phyloP scores from a whole-genome alignment of 2,113 vertebrate species.

The Sitta europaea region DNA sequence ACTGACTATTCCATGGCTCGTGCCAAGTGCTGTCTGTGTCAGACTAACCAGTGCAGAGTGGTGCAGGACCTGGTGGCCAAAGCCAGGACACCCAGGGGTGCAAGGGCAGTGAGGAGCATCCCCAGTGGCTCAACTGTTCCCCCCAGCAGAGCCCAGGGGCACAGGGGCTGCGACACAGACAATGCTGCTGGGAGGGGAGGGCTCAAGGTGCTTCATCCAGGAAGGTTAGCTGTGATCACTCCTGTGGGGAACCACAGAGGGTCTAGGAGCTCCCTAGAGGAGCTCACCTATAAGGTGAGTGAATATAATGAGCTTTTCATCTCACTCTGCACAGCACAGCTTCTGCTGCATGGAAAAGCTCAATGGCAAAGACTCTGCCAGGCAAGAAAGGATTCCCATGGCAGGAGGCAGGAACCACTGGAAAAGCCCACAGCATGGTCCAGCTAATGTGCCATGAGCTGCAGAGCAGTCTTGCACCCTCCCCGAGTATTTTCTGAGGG shows the following conservation, averaged over 20 bases:
- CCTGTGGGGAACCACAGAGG: background rate
- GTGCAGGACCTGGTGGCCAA: rapidly evolving
- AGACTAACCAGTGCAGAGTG: rapidly evolving
- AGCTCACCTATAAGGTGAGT: background rate
- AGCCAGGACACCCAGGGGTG: background rate
- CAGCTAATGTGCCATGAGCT: background rate
- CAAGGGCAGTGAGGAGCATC: background rate
- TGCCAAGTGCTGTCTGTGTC: background rate
- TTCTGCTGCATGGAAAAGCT: background rate
- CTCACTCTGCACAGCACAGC: background rate
- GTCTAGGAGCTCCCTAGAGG: background rate
- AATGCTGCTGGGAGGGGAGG: background rate
- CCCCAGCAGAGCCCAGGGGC: background rate
- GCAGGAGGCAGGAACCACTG: background rate
- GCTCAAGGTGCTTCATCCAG: background rate
- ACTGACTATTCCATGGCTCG: rapidly evolving
- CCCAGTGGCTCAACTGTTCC: background rate
- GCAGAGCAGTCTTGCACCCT: background rate
- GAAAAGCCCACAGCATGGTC: background rate
- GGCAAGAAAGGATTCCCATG: background rate
- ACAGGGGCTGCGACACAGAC: background rate
- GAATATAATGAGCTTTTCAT: background rate
- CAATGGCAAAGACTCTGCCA: background rate
- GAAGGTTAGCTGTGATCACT: background rate
- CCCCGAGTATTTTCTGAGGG: background rate